Conservation (phyloP, 2,797 vertebrate genomes). For the Mallotus villosus region DNA sequence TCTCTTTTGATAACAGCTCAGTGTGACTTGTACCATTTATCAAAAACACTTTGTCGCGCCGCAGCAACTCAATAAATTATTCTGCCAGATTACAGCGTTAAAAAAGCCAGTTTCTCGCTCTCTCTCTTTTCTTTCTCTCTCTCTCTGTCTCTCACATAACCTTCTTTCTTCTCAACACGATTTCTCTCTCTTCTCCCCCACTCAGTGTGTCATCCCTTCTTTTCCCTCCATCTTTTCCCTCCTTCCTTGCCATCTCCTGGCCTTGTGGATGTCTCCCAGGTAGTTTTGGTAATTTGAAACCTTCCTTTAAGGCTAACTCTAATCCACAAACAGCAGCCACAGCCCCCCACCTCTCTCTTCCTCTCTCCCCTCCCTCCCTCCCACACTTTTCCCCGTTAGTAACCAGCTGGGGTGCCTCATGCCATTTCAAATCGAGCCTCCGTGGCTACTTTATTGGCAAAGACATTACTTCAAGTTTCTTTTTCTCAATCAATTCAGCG, state of each 20-base stretch:
- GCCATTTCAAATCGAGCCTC: slow-evolving; percentile 62
- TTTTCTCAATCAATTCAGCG: slow-evolving; percentile 77
- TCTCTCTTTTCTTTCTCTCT: slow-evolving; percentile 34
- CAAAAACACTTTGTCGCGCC: slow-evolving; percentile 72
- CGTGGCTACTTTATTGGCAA: slow-evolving; percentile 74
- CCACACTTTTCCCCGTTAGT: slow-evolving; percentile 1
- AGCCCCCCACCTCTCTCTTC: neutral
- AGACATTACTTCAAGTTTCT: slow-evolving; percentile 77
- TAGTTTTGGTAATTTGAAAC: slow-evolving; percentile 18
- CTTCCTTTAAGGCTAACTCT: no score
- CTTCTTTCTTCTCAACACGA: slow-evolving; percentile 35
- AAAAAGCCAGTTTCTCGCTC: slow-evolving; percentile 62
- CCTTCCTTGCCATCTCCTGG: slow-evolving; percentile 19
- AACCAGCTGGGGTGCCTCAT: slow-evolving; percentile 58
- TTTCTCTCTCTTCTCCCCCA: slow-evolving; percentile 12
- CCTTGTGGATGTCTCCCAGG: neutral
- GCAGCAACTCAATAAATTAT: slow-evolving; percentile 76
- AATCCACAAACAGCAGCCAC: neutral
- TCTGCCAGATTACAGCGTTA: slow-evolving; percentile 75
- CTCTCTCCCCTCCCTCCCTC: neutral
- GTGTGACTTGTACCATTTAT: slow-evolving; percentile 78
- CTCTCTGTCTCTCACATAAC: slow-evolving; percentile 30
- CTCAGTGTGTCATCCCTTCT: neutral
- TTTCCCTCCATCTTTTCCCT: no score
- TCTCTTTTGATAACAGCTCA: slow-evolving; percentile 74